Evolutionary conservation across 2,888 invertebrate genomes (phyloP), one percentile per base, ranked within the genome.

Genomic region (Augochlorella aurata): DNA sequence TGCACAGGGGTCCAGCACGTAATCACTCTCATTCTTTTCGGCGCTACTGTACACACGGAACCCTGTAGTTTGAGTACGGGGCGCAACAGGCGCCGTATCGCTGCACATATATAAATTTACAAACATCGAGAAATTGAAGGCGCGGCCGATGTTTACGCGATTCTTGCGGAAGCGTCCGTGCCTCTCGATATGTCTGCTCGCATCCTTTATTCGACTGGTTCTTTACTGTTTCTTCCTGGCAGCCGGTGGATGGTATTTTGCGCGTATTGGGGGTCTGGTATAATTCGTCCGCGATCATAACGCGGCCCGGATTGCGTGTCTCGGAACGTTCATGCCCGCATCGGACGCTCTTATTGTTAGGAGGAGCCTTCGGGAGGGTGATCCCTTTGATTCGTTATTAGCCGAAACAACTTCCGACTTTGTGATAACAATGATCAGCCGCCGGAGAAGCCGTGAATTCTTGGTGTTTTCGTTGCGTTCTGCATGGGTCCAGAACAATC

Each of bases 101-200:
- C 29, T 79, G 79, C 82, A 82, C 81, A 38, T 38, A 38, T 38
- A 75, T 71, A 85, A 72, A 58, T 68, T 24, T 58, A 29, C 70
- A 50, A 73, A 76, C 2, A 47, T 79, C 47, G 75, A n/a, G 71
- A 67, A 69, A 58, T 47, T 49, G 50, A 14, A 24, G 52, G 44
- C n/a, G 69, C 70, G 63, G 38, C n/a, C 18, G 21, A 49, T 44
- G 29, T 9, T 12, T 79, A 18, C n/a, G 88, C 82, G 77, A 85
- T 88, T 88, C 86, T 88, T 88, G 81, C 86, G 86, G 82, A 85
- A 87, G 79, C 74, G 61, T 61, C 16, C 74, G 52, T 24, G 45
- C 65, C 38, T 38, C 73, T 38, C 73, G 44, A 44, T 65, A n/a
- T 29, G 0, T 63, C 38, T 65, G 21, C 18, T 18, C 24, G 24